Evolutionary conservation across 2,888 invertebrate species (phyloP).

Genomic region (Hetaerina titia): DNA sequence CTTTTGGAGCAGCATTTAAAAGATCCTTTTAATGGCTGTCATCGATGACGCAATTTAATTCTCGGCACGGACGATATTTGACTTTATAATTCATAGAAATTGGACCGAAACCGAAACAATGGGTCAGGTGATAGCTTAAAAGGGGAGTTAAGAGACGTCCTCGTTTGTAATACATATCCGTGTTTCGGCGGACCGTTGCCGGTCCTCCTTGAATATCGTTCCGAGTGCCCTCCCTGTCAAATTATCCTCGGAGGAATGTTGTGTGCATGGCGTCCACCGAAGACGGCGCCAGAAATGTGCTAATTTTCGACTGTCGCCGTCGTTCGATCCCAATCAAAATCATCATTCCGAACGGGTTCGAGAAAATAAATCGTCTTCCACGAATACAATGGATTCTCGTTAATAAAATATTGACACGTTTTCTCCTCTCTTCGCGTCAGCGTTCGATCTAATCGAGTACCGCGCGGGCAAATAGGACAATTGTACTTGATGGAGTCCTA

Average conservation of each 20-base stretch:
- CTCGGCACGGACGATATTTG: conserved; percentile 6
- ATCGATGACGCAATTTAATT: conserved; percentile 7
- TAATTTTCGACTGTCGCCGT: background rate
- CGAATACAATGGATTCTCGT: background rate
- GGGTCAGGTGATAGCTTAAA: background rate
- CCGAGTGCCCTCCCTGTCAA: background rate
- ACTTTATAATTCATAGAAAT: conserved; percentile 25
- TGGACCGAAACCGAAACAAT: conserved; percentile 16
- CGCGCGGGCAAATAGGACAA: background rate
- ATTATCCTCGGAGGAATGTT: background rate
- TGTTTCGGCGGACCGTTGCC: background rate
- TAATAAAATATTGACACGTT: too few relatives aligned
- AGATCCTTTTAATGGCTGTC: conserved; percentile 23
- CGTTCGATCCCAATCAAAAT: background rate
- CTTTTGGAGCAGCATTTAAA: background rate
- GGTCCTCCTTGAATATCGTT: background rate
- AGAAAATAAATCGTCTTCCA: background rate
- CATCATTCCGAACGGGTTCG: background rate
- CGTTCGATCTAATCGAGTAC: background rate
- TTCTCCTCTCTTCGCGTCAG: too few relatives aligned
- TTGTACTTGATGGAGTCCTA: background rate
- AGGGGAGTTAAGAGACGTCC: background rate
- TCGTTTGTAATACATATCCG: background rate
- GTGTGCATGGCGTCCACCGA: background rate
- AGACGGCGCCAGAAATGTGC: background rate